Evolutionary conservation across 2,888 invertebrate species (phyloP).

Genomic region (Dicyrtoma fusca): DNA sequence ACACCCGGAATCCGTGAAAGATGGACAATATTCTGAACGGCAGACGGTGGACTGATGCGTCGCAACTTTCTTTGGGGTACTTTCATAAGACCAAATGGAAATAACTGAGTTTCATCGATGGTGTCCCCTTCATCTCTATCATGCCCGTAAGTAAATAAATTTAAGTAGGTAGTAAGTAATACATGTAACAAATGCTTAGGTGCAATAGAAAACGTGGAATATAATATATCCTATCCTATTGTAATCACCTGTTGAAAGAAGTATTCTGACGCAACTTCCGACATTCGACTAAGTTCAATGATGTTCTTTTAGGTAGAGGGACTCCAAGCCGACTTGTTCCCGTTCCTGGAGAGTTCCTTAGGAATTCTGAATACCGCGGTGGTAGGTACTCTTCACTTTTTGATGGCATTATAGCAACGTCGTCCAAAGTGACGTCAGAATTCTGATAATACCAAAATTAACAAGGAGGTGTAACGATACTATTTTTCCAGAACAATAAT

Average conservation of each 20-base stretch:
- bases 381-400: constrained; percentile 13
- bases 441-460: too few relatives aligned
- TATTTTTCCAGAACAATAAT: too few relatives aligned
- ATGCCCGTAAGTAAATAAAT: too few relatives aligned
- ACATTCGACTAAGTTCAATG: constrained; percentile 20
- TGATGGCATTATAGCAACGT: constrained; percentile 19
- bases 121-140: not conserved
- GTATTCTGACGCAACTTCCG: constrained; percentile 14
- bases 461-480: too few relatives aligned
- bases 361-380: constrained; percentile 20
- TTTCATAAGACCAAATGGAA: constrained; percentile 49
- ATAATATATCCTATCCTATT: too few relatives aligned
- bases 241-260: not conserved
- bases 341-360: constrained; percentile 3
- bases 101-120: constrained; percentile 35
- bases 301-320: constrained; percentile 16
- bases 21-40: not conserved
- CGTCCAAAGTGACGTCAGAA: too few relatives aligned
- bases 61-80: constrained; percentile 4
- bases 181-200: too few relatives aligned
- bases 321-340: not conserved
- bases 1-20: not conserved
- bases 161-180: too few relatives aligned
- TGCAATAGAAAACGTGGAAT: too few relatives aligned
- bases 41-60: not conserved